phyloP scores from a whole-genome alignment of 2,888 invertebrate genomes.

The Ophion costatus region DNA sequence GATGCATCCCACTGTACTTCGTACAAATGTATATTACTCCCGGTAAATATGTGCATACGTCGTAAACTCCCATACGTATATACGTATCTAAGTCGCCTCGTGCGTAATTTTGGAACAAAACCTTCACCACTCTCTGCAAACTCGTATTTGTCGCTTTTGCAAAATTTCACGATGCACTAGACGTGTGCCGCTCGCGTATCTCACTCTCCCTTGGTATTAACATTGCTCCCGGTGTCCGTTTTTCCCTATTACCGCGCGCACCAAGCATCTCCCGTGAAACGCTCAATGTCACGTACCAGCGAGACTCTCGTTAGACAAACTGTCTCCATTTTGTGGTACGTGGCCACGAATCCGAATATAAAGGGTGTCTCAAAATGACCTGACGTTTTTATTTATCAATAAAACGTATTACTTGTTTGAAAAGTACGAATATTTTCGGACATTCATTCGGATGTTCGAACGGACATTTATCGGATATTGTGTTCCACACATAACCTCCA shows the following conservation, averaged over 20 bases:
- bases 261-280: constrained; percentile 52
- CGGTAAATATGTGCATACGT: not conserved
- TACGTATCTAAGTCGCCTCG: not conserved
- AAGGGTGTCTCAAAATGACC: too few relatives aligned
- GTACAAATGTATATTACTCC: not conserved
- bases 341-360: not conserved
- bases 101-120: constrained; percentile 46
- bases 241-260: constrained; percentile 49
- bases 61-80: not conserved
- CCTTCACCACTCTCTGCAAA: constrained; percentile 30
- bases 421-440: too few relatives aligned
- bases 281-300: constrained; percentile 64
- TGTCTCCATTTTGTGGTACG: constrained; percentile 32
- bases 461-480: too few relatives aligned
- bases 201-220: constrained; percentile 11
- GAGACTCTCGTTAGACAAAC: constrained; percentile 56
- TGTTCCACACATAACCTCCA: too few relatives aligned
- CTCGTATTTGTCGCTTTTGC: constrained; percentile 15
- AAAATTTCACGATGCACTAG: not conserved
- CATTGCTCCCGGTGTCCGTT: constrained; percentile 20
- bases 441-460: too few relatives aligned
- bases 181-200: not conserved
- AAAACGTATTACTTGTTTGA: too few relatives aligned
- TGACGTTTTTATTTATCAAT: too few relatives aligned
- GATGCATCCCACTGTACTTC: constrained; percentile 21